Evolutionary conservation across 2,888 invertebrate genomes (phyloP), one percentile per base, ranked within the genome.

Genomic region (Tetrapedia diversipes): DNA sequence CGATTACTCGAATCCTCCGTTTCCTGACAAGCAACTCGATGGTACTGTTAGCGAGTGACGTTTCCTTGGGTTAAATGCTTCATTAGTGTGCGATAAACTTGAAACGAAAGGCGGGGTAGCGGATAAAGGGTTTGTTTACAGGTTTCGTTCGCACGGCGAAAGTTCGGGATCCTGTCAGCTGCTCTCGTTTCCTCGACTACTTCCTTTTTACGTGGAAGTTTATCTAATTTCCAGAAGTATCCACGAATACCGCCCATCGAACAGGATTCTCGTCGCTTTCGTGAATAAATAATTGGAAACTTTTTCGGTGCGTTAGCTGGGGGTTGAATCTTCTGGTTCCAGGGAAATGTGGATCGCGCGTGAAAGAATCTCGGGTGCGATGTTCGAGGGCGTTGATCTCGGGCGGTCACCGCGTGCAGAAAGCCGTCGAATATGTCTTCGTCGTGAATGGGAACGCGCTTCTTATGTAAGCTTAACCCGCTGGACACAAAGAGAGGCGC

Each of bases 311-410:
- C n/a, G n/a, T n/a, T n/a, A n/a, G n/a, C n/a, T n/a, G n/a, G n/a
- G n/a, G 39, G 41, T 34, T 10, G 32, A 7, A 29, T 47, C 14
- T 54, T 56, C 27, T 11, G 14, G 24, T 6, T 45, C 24, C 4
- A 1, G 2, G 27, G 16, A 39, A 45, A 24, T 19, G 2, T 29
- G n/a, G 29, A 11, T 51, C 29, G 57, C 59, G 56, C 27, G 45
- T 45, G 49, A 29, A 63, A 68, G 77, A 59, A 57, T 67, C 49
- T 64, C 43, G 70, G 27, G 65, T 32, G 39, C 7, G 7, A 43
- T 41, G 49, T 64, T 56, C 34, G 51, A 56, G 77, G 77, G 54
- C 79, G 69, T 77, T 77, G 78, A 68, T 77, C 77, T 76, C 65
- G 76, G 43, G 22, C 60, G 59, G 67, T 78, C 53, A 63, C 34